Evolutionary conservation across 1,140 invertebrate genomes (phyloP), one percentile per base, ranked within the genome.

Genomic region (Myzus persicae): DNA sequence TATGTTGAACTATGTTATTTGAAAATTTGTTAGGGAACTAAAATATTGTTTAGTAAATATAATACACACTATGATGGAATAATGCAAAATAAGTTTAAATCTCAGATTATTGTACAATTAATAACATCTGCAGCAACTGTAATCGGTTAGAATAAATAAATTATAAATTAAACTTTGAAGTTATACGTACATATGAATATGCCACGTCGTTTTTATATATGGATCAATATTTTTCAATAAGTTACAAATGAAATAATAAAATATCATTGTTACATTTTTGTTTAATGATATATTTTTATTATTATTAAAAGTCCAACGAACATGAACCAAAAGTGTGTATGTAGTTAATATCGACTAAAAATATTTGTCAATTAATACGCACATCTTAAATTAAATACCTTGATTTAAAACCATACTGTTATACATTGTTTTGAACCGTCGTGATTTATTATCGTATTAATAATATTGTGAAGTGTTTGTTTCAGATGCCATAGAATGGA

Each of bases 401-500:
- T 38, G 20, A 38, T 76, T 76, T 76, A n/a, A 4, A n/a, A n/a
- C 14, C 46, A 48, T 84, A 42, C 22, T 26, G 9, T 14, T 26
- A 14, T 8, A 42, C 24, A 42, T 26, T 84, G 4, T n/a, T 87
- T 87, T 44, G 4, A 31, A 84, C 9, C 24, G 8, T 85, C 2
- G 8, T 6, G 46, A 38, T 38, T 36, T 89, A n/a, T 46, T n/a
- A 46, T 44, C 46, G 14, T 48, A 36, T 89, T 51, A 89, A 89
- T 89, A 54, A 54, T 54, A 51, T 38, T 9, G 40, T 51, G 36
- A 54, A 48, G 31, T n/a, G 2, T 91, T 84, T 94, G 31, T 94
- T 94, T 59, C 94, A 94, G 94, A 94, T 94, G 94, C 94, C 94
- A 93, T 94, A 94, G 94, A 93, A 94, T 94, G 94, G 94, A 94